phyloP scores from a whole-genome alignment of 2,888 invertebrate genomes.

The Eueremaeus valkanovi region DNA sequence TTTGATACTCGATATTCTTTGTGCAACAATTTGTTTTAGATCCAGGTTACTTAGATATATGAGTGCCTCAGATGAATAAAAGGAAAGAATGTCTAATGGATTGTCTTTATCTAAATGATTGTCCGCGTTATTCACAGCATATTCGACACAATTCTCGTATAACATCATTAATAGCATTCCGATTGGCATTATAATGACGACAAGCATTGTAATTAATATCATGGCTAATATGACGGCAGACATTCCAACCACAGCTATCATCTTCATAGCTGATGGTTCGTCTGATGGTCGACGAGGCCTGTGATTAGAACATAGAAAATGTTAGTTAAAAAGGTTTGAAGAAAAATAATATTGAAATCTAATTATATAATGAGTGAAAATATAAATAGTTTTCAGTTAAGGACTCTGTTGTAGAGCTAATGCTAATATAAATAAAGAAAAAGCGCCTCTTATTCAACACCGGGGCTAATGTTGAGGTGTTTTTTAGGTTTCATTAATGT shows the following conservation, averaged over 20 bases:
- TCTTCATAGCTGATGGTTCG: constrained; percentile 7
- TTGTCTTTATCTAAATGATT: neutral
- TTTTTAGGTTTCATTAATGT: too few relatives aligned
- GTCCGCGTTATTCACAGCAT: neutral
- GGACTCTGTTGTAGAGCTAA: too few relatives aligned
- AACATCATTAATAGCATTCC: constrained; percentile 21
- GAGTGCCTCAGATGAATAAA: neutral
- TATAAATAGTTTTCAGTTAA: too few relatives aligned
- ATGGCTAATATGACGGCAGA: constrained; percentile 21
- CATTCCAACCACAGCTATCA: constrained; percentile 11
- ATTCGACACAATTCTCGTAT: constrained; percentile 16
- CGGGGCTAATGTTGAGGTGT: too few relatives aligned
- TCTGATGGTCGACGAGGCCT: constrained; percentile 14
- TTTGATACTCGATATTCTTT: too few relatives aligned
- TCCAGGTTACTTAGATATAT: neutral
- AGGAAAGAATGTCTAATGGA: neutral
- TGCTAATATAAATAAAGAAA: too few relatives aligned
- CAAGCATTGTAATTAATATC: constrained; percentile 17
- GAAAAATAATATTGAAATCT: too few relatives aligned
- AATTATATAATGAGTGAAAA: too few relatives aligned
- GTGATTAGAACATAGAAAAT: neutral
- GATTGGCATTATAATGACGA: constrained; percentile 11
- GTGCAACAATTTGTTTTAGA: neutral
- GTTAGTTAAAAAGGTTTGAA: too few relatives aligned
- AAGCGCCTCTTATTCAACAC: too few relatives aligned